Base-by-base conservation (phyloP, 2,888 invertebrate genomes). In the Labia minor region DNA sequence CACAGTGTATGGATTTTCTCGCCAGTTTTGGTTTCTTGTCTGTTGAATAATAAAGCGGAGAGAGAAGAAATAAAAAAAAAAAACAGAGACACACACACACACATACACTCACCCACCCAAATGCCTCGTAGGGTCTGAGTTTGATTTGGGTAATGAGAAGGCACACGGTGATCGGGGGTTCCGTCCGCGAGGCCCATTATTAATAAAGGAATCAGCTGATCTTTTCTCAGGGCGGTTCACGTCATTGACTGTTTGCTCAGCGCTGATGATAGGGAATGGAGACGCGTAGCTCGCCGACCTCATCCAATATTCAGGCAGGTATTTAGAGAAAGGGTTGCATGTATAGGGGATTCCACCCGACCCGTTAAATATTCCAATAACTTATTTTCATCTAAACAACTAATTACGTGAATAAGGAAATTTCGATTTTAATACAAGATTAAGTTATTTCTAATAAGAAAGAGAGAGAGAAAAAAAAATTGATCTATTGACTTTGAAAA, bases 1-100 rank as follows among this genome's bases (percentile, higher is more conserved):
- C 49, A 49, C 49, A 16, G 16, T 49, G 49, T 49, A 49, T 49
- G 49, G 49, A 49, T 49, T 49, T 49, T 49, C 49, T 49, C 49
- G 49, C 49, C 49, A 49, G 49, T 49, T 14, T 14, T 49, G 16
- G n/a, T 14, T 49, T 14, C 14, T 14, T 49, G 2, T 49, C 49
- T 49, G 2, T 11, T 11, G n/a, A 49, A 49, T 49, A 49, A 26
- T 26, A 6, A 8, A 26, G 26, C 26, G 26, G n/a, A n/a, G n/a
- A n/a, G n/a, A n/a, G n/a, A n/a, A n/a, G n/a, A 26, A 8, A 26
- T 26, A 6, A 26, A 3, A 26, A n/a, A n/a, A n/a, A n/a, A n/a
- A n/a, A n/a, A n/a, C n/a, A n/a, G n/a, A n/a, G n/a, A n/a, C n/a
- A n/a, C n/a, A n/a, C n/a, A n/a, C n/a, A n/a, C n/a, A n/a, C n/a